Evolutionary conservation across 30 jellyfish, hydroid and myxozoan genomes (phyloP).

Genomic region (Hydractinia echinata): DNA sequence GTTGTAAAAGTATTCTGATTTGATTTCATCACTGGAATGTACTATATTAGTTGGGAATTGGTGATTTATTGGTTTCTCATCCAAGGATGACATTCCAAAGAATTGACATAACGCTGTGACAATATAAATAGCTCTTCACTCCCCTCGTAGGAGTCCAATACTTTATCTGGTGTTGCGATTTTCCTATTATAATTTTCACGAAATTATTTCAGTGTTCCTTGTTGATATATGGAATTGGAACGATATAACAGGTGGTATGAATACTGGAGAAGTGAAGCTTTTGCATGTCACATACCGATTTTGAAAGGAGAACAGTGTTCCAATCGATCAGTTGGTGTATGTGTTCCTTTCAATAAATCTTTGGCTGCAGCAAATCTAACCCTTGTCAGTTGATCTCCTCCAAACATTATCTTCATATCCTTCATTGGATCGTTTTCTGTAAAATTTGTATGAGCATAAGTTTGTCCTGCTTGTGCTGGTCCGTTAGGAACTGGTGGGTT

Average conservation of each 20-base stretch:
- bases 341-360: constrained; percentile 3
- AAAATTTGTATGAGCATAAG: not conserved
- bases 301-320: constrained; percentile 28
- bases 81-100: constrained; percentile 8
- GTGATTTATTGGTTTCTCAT: not conserved
- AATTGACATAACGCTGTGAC: constrained; percentile 15
- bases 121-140: constrained; percentile 25
- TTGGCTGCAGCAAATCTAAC: constrained; percentile 13
- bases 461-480: not conserved
- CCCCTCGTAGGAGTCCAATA: constrained; percentile 19
- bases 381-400: too few relatives aligned
- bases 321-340: constrained; percentile 24
- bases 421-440: too few relatives aligned
- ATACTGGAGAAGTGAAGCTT: constrained; percentile 31
- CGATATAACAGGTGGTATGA: not conserved
- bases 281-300: constrained; percentile 19
- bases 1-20: not conserved
- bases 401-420: too few relatives aligned
- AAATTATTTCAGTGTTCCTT: constrained; percentile 18
- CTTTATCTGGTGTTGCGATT: constrained; percentile 26
- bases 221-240: not conserved
- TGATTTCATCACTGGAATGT: not conserved
- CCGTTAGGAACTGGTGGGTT: not conserved
- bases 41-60: not conserved
- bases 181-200: constrained; percentile 17